Conservation (phyloP, 2,888 invertebrate genomes). For the Alloplasta piceator region DNA sequence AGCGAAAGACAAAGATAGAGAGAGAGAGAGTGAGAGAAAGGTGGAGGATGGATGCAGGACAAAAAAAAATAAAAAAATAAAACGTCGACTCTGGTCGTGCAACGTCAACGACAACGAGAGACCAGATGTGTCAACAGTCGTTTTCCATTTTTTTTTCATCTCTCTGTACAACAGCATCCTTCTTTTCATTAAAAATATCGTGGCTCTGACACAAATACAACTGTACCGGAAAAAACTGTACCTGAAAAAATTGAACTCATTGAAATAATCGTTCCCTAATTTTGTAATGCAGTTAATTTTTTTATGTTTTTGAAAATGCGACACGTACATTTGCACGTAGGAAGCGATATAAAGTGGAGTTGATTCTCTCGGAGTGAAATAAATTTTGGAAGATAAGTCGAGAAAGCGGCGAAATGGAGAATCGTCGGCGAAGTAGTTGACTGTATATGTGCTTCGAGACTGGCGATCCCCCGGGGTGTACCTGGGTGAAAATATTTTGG, state of each 20-base stretch:
- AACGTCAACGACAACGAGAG: constrained; percentile 52
- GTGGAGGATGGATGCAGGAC: constrained; percentile 14
- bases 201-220: no score
- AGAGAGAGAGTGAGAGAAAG: constrained; percentile 2
- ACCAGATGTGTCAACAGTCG: constrained; percentile 76
- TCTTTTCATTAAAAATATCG: constrained; percentile 33
- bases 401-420: constrained; percentile 38
- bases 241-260: no score
- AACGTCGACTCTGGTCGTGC: constrained; percentile 65
- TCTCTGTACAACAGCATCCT: background rate
- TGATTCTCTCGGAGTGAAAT: background rate
- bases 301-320: no score
- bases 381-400: constrained; percentile 9
- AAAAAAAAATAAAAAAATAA: constrained; percentile 34
- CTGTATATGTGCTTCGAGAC: constrained; percentile 3
- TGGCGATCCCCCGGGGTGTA: constrained; percentile 67
- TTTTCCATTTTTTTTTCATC: constrained; percentile 65
- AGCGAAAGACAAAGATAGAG: constrained; percentile 19
- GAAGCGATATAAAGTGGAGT: no score
- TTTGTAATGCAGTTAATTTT: no score
- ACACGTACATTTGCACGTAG: no score
- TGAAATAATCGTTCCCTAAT: no score
- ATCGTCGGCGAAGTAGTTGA: constrained; percentile 40
- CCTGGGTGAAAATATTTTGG: constrained; percentile 71
- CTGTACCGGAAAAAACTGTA: no score